Base-by-base conservation (phyloP, 2,888 invertebrate species). In the Tinea trinotella region DNA sequence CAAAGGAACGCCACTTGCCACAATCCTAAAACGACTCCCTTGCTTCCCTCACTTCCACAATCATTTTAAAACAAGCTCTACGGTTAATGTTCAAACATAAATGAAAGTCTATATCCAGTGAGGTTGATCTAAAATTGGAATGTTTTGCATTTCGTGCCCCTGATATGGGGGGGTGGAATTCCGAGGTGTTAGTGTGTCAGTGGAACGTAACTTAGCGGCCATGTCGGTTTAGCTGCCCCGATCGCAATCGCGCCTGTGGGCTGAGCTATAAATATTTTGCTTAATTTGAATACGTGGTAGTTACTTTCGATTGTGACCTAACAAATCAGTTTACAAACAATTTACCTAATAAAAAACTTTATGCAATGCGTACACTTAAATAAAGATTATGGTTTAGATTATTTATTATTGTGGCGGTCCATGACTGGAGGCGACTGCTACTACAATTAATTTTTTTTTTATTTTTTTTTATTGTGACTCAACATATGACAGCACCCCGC, bases 101-200 rank as follows among this genome's bases (percentile, higher is more conserved):
- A 30, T 30, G 30, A 30, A 15, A 40, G n/a, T n/a, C 15, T 40
- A 40, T 40, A 6, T 40, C 40, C 13, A 15, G 15, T 12, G 15
- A 40, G 13, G 6, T 15, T 15, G 40, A 40, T 40, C 40, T 40
- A 13, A 13, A 40, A 2, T 40, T 40, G 19, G 48, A n/a, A 18
- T 48, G 18, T 12, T n/a, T 40, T 13, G 17, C 15, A 17, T 17
- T 48, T 48, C 3, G n/a, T 48, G 48, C 48, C 19, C 4, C 48
- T 20, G 19, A 40, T 40, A 18, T 7, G 19, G 48, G 18, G 19
- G 48, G 18, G 48, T 48, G 22, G 50, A 24, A 13, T 22, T 22
- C 20, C n/a, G 50, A 24, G 24, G 50, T 50, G 50, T 50, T 24
- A 50, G 50, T 50, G 50, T 50, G 50, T 50, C 50, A 50, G 50